Conservation (phyloP, 2,113 vertebrate genomes). For the Clinocottus analis region DNA sequence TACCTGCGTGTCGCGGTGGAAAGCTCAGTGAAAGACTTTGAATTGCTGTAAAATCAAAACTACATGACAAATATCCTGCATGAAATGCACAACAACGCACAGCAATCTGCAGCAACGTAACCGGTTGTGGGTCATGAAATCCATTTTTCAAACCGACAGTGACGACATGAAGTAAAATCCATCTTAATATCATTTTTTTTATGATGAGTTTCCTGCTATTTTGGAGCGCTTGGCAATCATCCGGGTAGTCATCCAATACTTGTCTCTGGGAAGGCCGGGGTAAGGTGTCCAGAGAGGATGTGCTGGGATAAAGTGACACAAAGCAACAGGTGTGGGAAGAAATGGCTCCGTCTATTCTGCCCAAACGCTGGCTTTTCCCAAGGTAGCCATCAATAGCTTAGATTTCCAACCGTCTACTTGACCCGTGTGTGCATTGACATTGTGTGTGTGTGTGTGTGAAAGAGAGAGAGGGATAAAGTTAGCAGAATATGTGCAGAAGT, state of each 20-base stretch:
- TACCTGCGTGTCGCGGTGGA: slow-evolving; percentile 47
- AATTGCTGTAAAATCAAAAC: not conserved
- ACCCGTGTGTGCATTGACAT: slow-evolving; percentile 37
- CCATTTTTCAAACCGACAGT: slow-evolving; percentile 12
- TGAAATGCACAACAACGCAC: not conserved
- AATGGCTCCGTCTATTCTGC: slow-evolving; percentile 50
- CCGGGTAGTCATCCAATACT: slow-evolving; percentile 31
- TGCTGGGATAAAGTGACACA: slow-evolving; percentile 66
- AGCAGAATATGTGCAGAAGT: no score
- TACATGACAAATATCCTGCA: not conserved
- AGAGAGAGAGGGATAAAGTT: not conserved
- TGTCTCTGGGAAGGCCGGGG: slow-evolving; percentile 27
- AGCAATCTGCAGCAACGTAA: not conserved
- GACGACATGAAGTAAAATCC: not conserved
- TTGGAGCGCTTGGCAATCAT: slow-evolving; percentile 16
- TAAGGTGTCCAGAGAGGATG: slow-evolving; percentile 58
- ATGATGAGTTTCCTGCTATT: not conserved
- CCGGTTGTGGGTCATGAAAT: not conserved
- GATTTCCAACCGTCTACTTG: slow-evolving; percentile 67
- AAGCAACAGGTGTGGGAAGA: slow-evolving; percentile 75
- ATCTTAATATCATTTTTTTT: not conserved
- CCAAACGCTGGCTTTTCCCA: slow-evolving; percentile 66
- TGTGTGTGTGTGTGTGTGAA: not conserved
- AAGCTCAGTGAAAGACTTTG: slow-evolving; percentile 3
- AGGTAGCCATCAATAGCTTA: slow-evolving; percentile 67